Evolutionary conservation across 30 jellyfish, hydroid and myxozoan genomes (phyloP).

Genomic region (Haliclystus octoradiatus): DNA sequence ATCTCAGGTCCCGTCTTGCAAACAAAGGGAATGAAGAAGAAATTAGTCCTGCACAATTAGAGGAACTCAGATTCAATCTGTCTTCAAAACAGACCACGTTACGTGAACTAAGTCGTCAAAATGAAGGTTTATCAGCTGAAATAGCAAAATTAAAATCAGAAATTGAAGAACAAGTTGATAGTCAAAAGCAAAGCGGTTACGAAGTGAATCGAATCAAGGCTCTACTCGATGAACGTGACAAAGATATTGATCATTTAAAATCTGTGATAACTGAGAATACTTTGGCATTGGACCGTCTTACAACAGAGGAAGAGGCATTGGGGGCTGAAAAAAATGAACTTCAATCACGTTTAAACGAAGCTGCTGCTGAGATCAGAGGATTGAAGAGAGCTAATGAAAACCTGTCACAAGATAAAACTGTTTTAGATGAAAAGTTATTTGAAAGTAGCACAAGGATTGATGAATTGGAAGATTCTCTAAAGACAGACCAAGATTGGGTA

Average conservation of each 20-base stretch:
- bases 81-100: slow-evolving; percentile 42
- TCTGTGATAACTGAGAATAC: too few species aligned
- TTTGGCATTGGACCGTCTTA: too few species aligned
- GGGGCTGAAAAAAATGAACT: slow-evolving; percentile 29
- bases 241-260: too few species aligned
- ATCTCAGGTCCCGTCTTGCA: slow-evolving; percentile 38
- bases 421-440: slow-evolving; percentile 7
- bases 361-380: slow-evolving; percentile 12
- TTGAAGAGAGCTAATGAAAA: slow-evolving; percentile 22
- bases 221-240: too few species aligned
- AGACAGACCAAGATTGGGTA: slow-evolving; percentile 9
- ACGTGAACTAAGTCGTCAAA: slow-evolving; percentile 40
- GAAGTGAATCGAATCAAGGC: too few species aligned
- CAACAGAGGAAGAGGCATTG: too few species aligned
- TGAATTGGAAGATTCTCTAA: slow-evolving; percentile 10
- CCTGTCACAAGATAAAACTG: slow-evolving; percentile 14
- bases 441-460: neutral
- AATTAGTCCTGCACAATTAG: slow-evolving; percentile 31
- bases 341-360: slow-evolving; percentile 5
- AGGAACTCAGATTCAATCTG: slow-evolving; percentile 25
- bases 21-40: slow-evolving; percentile 44
- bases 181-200: slow-evolving; percentile 35
- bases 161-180: slow-evolving; percentile 17
- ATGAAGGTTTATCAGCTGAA: slow-evolving; percentile 35
- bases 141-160: slow-evolving; percentile 12